Base-by-base conservation (phyloP, 2,888 invertebrate species). In the Chloromyia formosa region DNA sequence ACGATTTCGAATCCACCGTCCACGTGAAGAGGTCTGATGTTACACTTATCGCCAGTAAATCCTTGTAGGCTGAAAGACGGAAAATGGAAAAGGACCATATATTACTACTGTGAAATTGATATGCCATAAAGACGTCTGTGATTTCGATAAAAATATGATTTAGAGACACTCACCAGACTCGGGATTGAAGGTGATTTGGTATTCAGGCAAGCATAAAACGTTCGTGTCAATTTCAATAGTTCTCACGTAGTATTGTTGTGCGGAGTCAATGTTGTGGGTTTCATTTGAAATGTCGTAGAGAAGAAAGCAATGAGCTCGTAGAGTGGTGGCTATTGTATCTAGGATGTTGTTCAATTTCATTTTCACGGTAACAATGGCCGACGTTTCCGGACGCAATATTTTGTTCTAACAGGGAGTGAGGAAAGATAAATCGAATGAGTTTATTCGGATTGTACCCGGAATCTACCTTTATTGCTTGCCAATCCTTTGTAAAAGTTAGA, bases 21-120 rank as follows among this genome's bases (percentile, higher is more conserved):
- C 71, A 71, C 10, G 16, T 9, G 40, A 71, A 71, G 18, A 71
- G 58, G 4, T 58, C 35, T 16, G 75, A 76, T 16, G 75, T 74
- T 4, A 61, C 53, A 16, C 75, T 73, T 62, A 77, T 40, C n/a
- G 75, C 75, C n/a, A 77, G 60, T 49, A 77, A 75, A 75, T 77
- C 75, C 54, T 69, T 73, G 49, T 76, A 77, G 40, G 56, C 75
- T 76, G 20, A 14, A 58, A 66, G 45, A 7, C 2, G 27, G 27
- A 22, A 23, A 22, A 56, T 56, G 14, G 10, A 3, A 22, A 10
- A 20, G 18, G 3, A 53, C n/a, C 16, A 35, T 35, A 35, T 35
- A 35, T 35, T 35, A 35, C 27, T 35, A 35, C 27, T 20, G 35
- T 71, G 18, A 56, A 42, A 35, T 54, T 18, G 22, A 58, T 58